Percentiles rank a stretch among this genome's conserved stretches.
These are phyloP conservation scores for Palythoa caribaeorum DNA, from an alignment of 92 coral and sea anemone genomes.

Conservation along the genomic window DNA sequence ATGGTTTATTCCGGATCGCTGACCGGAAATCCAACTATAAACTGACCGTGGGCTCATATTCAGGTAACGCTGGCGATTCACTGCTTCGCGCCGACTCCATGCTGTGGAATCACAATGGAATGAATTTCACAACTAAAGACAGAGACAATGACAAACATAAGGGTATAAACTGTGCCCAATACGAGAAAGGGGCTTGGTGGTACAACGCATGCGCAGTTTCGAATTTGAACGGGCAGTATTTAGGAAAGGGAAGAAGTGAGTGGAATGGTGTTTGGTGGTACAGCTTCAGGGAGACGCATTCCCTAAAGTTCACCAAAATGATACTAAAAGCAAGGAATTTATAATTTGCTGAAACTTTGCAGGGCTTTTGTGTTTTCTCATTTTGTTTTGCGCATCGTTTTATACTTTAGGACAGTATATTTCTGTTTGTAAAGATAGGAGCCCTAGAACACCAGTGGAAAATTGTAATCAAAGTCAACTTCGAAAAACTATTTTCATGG, in stretches of 20 bases:
- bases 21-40: constrained; percentile 10
- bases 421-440: not conserved
- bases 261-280: constrained; percentile 48
- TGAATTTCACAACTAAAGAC: constrained; percentile 38
- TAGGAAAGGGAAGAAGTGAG: not conserved
- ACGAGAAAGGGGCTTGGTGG: constrained; percentile 57
- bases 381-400: not conserved
- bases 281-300: constrained; percentile 19
- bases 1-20: constrained; percentile 19
- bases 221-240: constrained; percentile 44
- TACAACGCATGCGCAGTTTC: constrained; percentile 41
- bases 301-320: constrained; percentile 55
- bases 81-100: constrained; percentile 22
- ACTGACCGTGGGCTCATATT: constrained; percentile 34
- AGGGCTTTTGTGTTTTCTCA: not conserved
- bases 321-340: constrained; percentile 22
- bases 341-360: not conserved
- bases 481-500: no score
- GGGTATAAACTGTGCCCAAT: constrained; percentile 23
- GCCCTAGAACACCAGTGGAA: no score
- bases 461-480: no score
- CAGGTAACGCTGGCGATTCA: constrained; percentile 45
- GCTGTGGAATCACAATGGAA: constrained; percentile 35
- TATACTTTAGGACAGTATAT: not conserved
- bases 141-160: constrained; percentile 13